Conservation (phyloP, 2,113 vertebrate genomes). For the Ammodytes dubius region DNA sequence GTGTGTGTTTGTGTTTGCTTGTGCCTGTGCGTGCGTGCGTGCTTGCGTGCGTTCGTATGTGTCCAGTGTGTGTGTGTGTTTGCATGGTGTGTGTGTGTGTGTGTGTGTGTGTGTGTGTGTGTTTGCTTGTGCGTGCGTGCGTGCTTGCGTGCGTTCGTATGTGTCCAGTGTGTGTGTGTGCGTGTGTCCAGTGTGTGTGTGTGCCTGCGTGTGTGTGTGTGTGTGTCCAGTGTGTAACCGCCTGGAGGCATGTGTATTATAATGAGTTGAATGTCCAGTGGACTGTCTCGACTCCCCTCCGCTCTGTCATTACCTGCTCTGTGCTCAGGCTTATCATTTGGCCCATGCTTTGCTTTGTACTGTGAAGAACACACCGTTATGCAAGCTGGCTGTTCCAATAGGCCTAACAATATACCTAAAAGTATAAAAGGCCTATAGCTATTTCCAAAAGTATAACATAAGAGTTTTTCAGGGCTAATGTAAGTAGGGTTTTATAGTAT, state of each 20-base stretch:
- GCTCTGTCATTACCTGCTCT: slow-evolving; percentile 58
- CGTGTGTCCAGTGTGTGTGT: background rate
- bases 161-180: slow-evolving; percentile 11
- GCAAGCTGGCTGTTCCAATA: background rate
- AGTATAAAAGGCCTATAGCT: too few relatives aligned
- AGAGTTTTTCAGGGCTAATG: background rate
- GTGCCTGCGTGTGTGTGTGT: slow-evolving; percentile 1
- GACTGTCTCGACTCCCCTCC: slow-evolving; percentile 47
- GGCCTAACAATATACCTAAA: too few relatives aligned
- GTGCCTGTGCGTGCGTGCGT: background rate
- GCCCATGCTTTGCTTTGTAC: background rate
- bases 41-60: background rate
- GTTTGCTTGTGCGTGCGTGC: background rate
- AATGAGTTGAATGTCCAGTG: slow-evolving; percentile 57
- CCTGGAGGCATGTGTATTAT: slow-evolving; percentile 41
- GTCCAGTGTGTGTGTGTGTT: slow-evolving; percentile 2
- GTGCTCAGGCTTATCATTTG: slow-evolving; percentile 1
- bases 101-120: background rate
- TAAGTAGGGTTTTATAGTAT: background rate
- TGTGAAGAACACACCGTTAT: slow-evolving; percentile 5
- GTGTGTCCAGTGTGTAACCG: slow-evolving; percentile 17
- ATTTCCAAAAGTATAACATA: background rate
- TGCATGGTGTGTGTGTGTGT: background rate
- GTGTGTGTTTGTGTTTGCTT: background rate
- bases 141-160: background rate